These are phyloP conservation scores for Sebastes itinus DNA, from an alignment of 2,797 vertebrate species.

Conservation along the genomic window DNA sequence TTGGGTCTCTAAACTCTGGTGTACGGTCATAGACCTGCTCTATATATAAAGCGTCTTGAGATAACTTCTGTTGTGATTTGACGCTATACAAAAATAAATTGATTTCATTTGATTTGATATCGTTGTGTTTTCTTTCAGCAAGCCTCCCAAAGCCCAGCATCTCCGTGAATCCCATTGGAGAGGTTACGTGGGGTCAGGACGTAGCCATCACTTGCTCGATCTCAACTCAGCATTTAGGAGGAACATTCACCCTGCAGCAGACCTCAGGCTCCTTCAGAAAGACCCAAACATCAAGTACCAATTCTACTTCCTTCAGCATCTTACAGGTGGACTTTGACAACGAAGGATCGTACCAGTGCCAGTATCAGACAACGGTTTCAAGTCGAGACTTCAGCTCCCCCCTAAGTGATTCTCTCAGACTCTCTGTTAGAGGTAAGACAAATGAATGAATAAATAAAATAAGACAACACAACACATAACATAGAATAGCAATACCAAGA, in stretches of 20 bases:
- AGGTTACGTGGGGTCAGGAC: neutral
- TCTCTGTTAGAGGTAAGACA: neutral
- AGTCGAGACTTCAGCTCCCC: neutral
- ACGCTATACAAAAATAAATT: no score
- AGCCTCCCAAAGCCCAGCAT: neutral
- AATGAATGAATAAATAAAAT: neutral
- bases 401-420: neutral
- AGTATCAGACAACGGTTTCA: fast-evolving
- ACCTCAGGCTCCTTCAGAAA: neutral
- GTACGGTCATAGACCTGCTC: no score
- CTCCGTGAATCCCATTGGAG: neutral
- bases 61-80: no score
- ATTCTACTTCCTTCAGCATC: neutral
- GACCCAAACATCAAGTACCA: neutral
- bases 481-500: neutral
- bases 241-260: slow-evolving; percentile 5
- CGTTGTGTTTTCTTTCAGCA: neutral
- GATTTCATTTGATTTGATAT: no score
- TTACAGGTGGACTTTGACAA: neutral
- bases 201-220: neutral
- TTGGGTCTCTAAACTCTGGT: no score
- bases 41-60: no score
- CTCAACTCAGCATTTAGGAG: neutral
- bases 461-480: neutral
- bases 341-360: slow-evolving; percentile 25